phyloP scores from a whole-genome alignment of 2,888 invertebrate species.

The Eudemis profundana region DNA sequence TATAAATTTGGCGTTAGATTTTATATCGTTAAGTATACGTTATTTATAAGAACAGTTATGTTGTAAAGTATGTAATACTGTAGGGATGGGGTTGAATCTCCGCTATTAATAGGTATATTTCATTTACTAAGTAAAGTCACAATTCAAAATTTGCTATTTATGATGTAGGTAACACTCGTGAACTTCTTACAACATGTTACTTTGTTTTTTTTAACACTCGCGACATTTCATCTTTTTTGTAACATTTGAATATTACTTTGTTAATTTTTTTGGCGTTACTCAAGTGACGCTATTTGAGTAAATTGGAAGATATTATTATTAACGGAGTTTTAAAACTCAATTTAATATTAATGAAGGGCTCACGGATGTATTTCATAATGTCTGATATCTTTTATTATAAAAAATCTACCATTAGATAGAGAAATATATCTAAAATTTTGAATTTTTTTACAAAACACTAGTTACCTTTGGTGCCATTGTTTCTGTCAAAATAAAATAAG shows the following conservation, averaged over 20 bases:
- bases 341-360: too few relatives aligned
- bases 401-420: slow-evolving; percentile 28
- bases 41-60: slow-evolving; percentile 22
- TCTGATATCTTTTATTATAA: slow-evolving; percentile 6
- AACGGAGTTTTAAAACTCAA: too few relatives aligned
- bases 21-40: slow-evolving; percentile 36
- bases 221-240: too few relatives aligned
- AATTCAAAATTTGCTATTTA: neutral
- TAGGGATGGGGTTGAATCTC: neutral
- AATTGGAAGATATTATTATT: too few relatives aligned
- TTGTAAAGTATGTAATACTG: slow-evolving; percentile 17
- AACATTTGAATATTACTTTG: too few relatives aligned
- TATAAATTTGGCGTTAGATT: slow-evolving; percentile 26
- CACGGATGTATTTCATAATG: neutral
- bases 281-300: too few relatives aligned
- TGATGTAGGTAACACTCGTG: too few relatives aligned
- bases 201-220: too few relatives aligned
- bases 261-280: too few relatives aligned
- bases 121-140: neutral
- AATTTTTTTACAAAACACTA: slow-evolving; percentile 27
- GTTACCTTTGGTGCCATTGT: slow-evolving; percentile 43
- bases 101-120: neutral
- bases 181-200: too few relatives aligned
- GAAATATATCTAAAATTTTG: slow-evolving; percentile 25
- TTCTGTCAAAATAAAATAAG: slow-evolving; percentile 29